These are phyloP conservation scores for Idaea straminata DNA, from an alignment of 2,888 invertebrate genomes.

Conservation along the genomic window DNA sequence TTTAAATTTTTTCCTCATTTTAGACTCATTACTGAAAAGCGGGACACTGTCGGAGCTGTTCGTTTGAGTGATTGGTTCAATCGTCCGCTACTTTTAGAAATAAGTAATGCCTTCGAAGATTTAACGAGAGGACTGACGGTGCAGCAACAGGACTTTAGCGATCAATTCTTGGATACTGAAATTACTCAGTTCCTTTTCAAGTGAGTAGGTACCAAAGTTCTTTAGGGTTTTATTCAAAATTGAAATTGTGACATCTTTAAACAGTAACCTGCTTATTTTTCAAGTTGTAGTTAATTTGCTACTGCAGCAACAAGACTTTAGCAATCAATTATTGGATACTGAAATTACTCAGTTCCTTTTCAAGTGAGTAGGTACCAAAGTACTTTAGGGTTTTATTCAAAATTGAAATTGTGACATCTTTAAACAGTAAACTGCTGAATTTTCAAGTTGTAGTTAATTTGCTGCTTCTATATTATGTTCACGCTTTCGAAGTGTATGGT, in stretches of 20 bases:
- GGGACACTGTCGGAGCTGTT: conserved; percentile 76
- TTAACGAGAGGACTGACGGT: conserved; percentile 87
- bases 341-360: conserved; percentile 82
- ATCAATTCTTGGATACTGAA: conserved; percentile 88
- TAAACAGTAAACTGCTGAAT: too few relatives aligned
- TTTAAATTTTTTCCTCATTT: conserved; percentile 14
- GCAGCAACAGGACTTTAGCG: conserved; percentile 88
- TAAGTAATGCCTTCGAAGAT: conserved; percentile 84
- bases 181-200: conserved; percentile 77
- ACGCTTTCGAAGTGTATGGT: too few relatives aligned
- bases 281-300: too few relatives aligned
- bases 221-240: not conserved
- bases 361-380: conserved; percentile 65
- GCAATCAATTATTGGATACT: conserved; percentile 88
- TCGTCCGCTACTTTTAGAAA: conserved; percentile 83
- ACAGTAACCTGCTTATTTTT: too few relatives aligned
- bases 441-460: too few relatives aligned
- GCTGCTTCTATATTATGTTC: too few relatives aligned
- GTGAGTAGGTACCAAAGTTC: conserved; percentile 55
- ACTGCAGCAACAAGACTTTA: conserved; percentile 87
- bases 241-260: too few relatives aligned
- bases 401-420: too few relatives aligned
- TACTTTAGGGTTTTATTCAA: conserved; percentile 3
- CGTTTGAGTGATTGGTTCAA: conserved; percentile 87
- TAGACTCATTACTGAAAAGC: conserved; percentile 81